These are phyloP conservation scores for Thymelicus lineola DNA, from an alignment of 2,888 invertebrate species.

Conservation along the genomic window DNA sequence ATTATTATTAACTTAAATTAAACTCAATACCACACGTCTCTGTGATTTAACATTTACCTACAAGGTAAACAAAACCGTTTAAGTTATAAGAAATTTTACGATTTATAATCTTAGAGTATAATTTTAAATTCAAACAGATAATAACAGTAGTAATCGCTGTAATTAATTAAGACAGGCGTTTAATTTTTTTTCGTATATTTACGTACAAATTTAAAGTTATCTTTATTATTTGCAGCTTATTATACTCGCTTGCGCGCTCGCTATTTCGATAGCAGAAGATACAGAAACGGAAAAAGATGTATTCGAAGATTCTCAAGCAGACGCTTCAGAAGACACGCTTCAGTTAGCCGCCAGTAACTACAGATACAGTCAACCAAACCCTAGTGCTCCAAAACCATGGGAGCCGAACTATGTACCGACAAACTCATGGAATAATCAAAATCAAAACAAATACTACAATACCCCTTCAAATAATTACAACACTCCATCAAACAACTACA, in stretches of 20 bases:
- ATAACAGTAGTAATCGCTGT: too few relatives aligned
- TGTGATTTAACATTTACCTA: too few relatives aligned
- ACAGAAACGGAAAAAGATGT: slow-evolving; percentile 51
- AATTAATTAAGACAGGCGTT: too few relatives aligned
- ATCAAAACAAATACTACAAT: slow-evolving; percentile 43
- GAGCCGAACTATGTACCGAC: slow-evolving; percentile 41
- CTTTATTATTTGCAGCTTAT: slow-evolving; percentile 60
- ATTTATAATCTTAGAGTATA: too few relatives aligned
- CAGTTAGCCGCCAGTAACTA: slow-evolving; percentile 55
- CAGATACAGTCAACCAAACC: slow-evolving; percentile 54
- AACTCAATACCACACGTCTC: too few relatives aligned
- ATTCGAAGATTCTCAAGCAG: slow-evolving; percentile 62
- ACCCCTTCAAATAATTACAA: slow-evolving; percentile 48
- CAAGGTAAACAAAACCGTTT: too few relatives aligned
- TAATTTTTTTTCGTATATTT: too few relatives aligned
- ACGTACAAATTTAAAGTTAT: background rate
- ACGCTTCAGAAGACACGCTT: slow-evolving; percentile 58
- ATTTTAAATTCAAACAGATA: too few relatives aligned
- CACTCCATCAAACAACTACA: slow-evolving; percentile 45
- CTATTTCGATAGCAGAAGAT: slow-evolving; percentile 61
- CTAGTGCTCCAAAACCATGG: slow-evolving; percentile 38
- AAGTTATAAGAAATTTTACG: too few relatives aligned
- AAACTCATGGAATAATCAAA: slow-evolving; percentile 48
- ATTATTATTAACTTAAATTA: too few relatives aligned
- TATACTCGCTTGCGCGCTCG: slow-evolving; percentile 63